Base-by-base conservation (phyloP, 2,113 vertebrate genomes). In the Chelonoidis abingdonii region DNA sequence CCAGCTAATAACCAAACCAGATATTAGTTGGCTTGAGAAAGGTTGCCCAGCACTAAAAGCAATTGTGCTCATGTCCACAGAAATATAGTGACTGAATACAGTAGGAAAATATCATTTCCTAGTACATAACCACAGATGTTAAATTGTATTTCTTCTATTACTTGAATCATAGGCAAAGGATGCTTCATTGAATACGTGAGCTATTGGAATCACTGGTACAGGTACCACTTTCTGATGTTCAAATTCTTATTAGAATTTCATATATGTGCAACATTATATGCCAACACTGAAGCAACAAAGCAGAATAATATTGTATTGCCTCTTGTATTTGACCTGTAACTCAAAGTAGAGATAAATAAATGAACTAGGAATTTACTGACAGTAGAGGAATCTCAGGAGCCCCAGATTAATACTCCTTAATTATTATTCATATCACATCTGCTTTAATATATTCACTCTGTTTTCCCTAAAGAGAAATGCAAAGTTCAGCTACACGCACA, bases 1-100 rank as follows among this genome's bases (percentile, higher is more conserved):
- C 65, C 81, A 24, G 47, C 19, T 85, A 86, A 93, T 86, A 91
- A 94, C 83, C 80, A 80, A 38, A 10, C 57, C 93, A 92, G 94
- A 49, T 54, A 80, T 16, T 62, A 90, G 41, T 65, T 22, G 53
- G 49, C 89, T 69, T 62, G 84, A 89, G 91, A 97, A 88, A 0
- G 1, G 53, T 50, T 91, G 86, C 78, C 92, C 83, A 83, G 52
- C 83, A 38, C 83, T 56, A 1, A 80, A 91, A 83, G 94, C 78
- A 1, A 1, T 1, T 38, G 4, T 47, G 53, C 41, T 31, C 65
- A 56, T 0, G 1, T 65, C 80, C 80, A 52, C 2, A 6, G 57
- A 44, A 86, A 24, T 80, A 65, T 6, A 52, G 41, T 44, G 1
- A 6, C 2, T n/a, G 10, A 29, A 59, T 93, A 91, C 5, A 25